Evolutionary conservation across 2,797 vertebrate genomes (phyloP).

Genomic region (Lagocephalus sceleratus): DNA sequence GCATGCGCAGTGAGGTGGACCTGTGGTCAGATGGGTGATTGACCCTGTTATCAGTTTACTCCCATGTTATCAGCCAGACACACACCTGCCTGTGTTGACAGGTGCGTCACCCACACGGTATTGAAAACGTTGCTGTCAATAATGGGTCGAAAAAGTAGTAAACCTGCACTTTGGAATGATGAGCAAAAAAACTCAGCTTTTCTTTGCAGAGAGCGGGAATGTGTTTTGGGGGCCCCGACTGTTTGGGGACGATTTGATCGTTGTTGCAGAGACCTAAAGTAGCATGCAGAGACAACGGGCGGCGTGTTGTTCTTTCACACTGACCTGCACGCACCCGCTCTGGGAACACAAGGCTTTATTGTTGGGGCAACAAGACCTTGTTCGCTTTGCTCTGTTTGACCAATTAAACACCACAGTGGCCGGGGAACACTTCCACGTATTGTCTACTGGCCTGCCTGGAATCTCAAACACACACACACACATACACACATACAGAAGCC

Average conservation of each 20-base stretch:
- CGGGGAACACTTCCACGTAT: constrained; percentile 62
- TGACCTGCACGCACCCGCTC: constrained; percentile 41
- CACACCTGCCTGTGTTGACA: constrained; percentile 57
- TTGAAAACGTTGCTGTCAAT: constrained; percentile 3
- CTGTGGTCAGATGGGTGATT: background rate
- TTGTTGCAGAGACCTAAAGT: constrained; percentile 25
- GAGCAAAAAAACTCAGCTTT: background rate
- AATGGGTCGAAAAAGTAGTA: background rate
- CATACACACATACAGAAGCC: constrained; percentile 17
- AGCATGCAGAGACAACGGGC: constrained; percentile 13
- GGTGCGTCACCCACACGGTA: constrained; percentile 25
- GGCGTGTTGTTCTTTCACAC: constrained; percentile 49
- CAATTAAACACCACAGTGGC: constrained; percentile 55
- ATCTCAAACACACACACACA: constrained; percentile 26
- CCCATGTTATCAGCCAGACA: background rate
- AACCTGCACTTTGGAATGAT: constrained; percentile 19
- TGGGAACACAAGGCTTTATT: constrained; percentile 54
- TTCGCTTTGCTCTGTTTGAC: constrained; percentile 56
- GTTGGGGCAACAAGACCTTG: constrained; percentile 38
- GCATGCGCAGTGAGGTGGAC: too few relatives aligned
- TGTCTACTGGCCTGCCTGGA: constrained; percentile 45
- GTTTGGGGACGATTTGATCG: constrained; percentile 2
- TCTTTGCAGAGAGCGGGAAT: constrained; percentile 3
- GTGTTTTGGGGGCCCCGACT: background rate
- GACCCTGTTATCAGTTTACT: constrained; percentile 11